Conservation (phyloP, 2,888 invertebrate species). For the Lepetodrilus schrolli region DNA sequence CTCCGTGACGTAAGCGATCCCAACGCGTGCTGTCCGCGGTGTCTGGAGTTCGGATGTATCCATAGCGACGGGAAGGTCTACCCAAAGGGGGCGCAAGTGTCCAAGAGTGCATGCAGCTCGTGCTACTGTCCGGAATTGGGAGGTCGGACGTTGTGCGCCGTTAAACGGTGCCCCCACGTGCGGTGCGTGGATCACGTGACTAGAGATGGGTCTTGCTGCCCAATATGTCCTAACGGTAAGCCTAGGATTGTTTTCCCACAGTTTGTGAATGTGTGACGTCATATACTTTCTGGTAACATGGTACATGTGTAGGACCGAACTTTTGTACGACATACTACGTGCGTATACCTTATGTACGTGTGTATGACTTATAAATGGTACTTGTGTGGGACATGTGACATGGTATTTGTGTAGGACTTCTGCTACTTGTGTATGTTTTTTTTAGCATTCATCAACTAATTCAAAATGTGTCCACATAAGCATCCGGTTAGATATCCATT, state of each 20-base stretch:
- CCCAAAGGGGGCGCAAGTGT: background rate
- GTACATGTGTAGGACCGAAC: too few species aligned
- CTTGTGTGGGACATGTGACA: too few species aligned
- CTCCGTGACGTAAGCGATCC: constrained; percentile 32
- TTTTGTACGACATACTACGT: too few species aligned
- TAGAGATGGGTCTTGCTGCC: background rate
- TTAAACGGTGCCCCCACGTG: background rate
- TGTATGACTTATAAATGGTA: too few species aligned
- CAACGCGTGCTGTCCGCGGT: constrained; percentile 35
- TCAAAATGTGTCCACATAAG: too few species aligned
- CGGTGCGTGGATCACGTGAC: background rate
- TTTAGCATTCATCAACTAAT: too few species aligned
- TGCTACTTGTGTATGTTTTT: too few species aligned
- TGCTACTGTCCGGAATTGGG: constrained; percentile 31
- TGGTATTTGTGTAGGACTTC: too few species aligned
- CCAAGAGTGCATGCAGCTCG: background rate
- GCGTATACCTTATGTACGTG: too few species aligned
- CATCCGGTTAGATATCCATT: too few species aligned
- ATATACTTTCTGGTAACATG: too few species aligned
- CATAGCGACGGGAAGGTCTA: constrained; percentile 34
- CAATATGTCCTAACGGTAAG: constrained; percentile 21
- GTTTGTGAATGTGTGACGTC: background rate
- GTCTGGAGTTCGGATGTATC: constrained; percentile 40
- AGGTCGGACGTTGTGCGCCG: constrained; percentile 18
- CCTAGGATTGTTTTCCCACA: background rate